phyloP scores from a whole-genome alignment of 2,797 vertebrate genomes.

The Peromyscus nudipes region DNA sequence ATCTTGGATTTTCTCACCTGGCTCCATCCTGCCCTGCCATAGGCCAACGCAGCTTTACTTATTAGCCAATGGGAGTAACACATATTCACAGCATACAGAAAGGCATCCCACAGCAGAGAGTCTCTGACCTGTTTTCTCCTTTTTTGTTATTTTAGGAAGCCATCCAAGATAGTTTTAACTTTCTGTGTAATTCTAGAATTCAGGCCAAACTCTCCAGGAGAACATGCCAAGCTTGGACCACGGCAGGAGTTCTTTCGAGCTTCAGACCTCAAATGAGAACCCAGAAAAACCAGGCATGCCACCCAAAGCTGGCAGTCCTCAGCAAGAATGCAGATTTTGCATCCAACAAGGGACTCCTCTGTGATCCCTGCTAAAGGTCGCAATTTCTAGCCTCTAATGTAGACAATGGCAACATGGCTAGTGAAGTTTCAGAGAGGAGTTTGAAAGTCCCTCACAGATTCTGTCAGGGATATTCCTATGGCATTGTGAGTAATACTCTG shows the following conservation, averaged over 20 bases:
- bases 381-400: not conserved
- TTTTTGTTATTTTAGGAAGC: slow-evolving; percentile 8
- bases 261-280: not conserved
- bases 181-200: not conserved
- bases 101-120: not conserved
- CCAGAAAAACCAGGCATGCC: not conserved
- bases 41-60: too few species aligned
- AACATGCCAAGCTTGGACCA: not conserved
- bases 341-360: not conserved
- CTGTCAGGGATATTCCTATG: not conserved
- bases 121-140: not conserved
- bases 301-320: not conserved
- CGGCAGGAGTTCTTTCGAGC: not conserved
- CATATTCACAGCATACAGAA: too few species aligned
- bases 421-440: not conserved
- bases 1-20: too few species aligned
- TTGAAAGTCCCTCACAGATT: not conserved
- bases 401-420: too few species aligned
- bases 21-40: too few species aligned
- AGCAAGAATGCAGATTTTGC: not conserved
- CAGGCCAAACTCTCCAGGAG: not conserved
- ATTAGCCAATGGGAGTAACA: too few species aligned
- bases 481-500: not conserved
- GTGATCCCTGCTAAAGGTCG: not conserved
- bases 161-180: not conserved